Evolutionary conservation across 2,888 invertebrate species (phyloP), one percentile per base, ranked within the genome.

Genomic region (Willowsia nigromaculata): DNA sequence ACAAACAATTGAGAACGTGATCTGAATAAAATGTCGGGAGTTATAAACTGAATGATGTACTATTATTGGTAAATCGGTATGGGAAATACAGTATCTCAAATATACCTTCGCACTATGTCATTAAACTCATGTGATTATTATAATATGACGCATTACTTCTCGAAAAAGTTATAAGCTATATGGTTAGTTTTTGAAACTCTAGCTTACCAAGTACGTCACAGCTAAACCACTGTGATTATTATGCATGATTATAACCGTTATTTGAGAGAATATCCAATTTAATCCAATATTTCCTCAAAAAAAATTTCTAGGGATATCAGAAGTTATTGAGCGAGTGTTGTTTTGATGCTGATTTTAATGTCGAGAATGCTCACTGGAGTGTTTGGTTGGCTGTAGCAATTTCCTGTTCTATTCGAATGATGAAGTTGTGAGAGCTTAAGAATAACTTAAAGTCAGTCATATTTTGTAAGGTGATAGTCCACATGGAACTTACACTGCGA

Each of bases 1-100:
- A 53, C 53, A 76, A 76, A 76, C 76, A 76, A 53, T 27, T 53
- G 33, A 27, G 87, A 68, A 81, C 81, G 87, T 87, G 87, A 87
- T 81, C 71, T 40, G 87, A 87, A 81, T 87, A 59, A n/a, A 76
- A 30, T 76, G 50, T 76, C 13, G n/a, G 15, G 76, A 30, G 27
- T 76, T 76, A 76, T 25, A n/a, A n/a, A 27, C 71, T 71, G 15
- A 68, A 68, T 37, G 33, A 68, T 68, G 37, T 13, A 37, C n/a
- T 68, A 18, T 68, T 68, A 15, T 27, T 30, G 53, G 59, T 13
- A 59, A 59, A 59, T 68, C 33, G 3, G 50, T 18, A 68, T 27
- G 6, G 15, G 6, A 37, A 33, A 37, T 9, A 0, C 37, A 3
- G 33, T n/a, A 33, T 30, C 11, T 9, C 22, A 11, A n/a, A 65